Conservation (phyloP, 2,113 vertebrate genomes). For the Nestor notabilis region DNA sequence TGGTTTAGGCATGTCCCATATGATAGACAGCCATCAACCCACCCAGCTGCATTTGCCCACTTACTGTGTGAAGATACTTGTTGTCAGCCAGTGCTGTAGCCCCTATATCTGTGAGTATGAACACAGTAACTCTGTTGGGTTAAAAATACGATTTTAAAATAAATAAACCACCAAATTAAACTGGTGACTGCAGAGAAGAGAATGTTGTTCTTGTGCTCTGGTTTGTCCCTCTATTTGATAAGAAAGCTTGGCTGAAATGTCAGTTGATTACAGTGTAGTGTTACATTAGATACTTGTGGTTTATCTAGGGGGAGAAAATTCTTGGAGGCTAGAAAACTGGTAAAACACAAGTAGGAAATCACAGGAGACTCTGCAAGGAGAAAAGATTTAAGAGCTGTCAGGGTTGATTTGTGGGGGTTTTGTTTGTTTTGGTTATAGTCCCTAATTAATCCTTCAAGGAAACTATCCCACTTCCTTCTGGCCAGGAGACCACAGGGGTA, state of each 20-base stretch:
- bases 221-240: neutral
- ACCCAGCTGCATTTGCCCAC: neutral
- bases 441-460: neutral
- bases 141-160: neutral
- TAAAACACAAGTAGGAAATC: neutral
- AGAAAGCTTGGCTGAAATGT: neutral
- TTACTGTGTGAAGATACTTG: neutral
- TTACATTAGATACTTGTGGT: neutral
- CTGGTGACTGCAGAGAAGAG: neutral
- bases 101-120: neutral
- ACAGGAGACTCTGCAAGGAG: neutral
- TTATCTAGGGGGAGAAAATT: neutral
- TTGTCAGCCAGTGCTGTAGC: no score
- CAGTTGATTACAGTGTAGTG: neutral
- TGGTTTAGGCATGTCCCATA: neutral
- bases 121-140: neutral
- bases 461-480: neutral
- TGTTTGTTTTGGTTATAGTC: neutral
- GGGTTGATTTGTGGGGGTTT: neutral
- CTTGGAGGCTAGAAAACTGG: neutral
- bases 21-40: fast-evolving
- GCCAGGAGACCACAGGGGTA: neutral
- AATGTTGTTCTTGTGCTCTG: neutral
- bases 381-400: neutral
- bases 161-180: neutral